Conservation (phyloP, 2,888 invertebrate species). For the Chymomyza caudatula region DNA sequence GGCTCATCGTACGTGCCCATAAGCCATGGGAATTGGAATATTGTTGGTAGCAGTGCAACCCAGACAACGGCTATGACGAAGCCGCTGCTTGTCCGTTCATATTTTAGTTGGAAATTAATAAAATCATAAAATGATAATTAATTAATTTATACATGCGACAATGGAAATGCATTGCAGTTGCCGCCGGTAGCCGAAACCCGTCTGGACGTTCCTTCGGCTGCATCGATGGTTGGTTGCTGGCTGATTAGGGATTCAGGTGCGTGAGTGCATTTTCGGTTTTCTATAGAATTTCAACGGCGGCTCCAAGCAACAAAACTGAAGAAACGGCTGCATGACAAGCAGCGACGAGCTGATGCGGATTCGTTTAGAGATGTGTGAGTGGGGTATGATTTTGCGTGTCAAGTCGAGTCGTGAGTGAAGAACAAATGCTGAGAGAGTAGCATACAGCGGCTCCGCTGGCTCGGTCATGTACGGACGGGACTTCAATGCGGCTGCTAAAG, state of each 20-base stretch:
- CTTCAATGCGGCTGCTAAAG: too few relatives aligned
- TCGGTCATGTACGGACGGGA: too few relatives aligned
- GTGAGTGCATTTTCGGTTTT: slow-evolving; percentile 67
- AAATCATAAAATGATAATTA: slow-evolving; percentile 70
- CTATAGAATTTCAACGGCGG: slow-evolving; percentile 57
- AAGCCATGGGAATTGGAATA: slow-evolving; percentile 74
- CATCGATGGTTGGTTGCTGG: slow-evolving; percentile 22
- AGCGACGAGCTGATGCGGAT: slow-evolving; percentile 5
- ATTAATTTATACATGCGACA: slow-evolving; percentile 62
- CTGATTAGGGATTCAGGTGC: slow-evolving; percentile 70
- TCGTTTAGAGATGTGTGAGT: not conserved
- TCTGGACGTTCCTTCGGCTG: slow-evolving; percentile 28
- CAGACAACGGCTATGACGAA: not conserved
- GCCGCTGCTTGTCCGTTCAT: slow-evolving; percentile 30
- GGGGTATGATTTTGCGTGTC: not conserved
- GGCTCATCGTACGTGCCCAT: slow-evolving; percentile 71
- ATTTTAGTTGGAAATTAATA: slow-evolving; percentile 64
- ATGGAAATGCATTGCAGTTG: slow-evolving; percentile 22
- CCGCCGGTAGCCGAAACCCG: slow-evolving; percentile 27
- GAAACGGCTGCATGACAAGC: slow-evolving; percentile 31
- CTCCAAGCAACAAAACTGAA: not conserved
- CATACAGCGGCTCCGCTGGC: too few relatives aligned
- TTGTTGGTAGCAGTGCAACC: slow-evolving; percentile 10
- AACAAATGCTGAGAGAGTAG: too few relatives aligned
- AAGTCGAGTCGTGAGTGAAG: not conserved